Conservation (phyloP, 2,888 invertebrate species). For the Erynnis tages region DNA sequence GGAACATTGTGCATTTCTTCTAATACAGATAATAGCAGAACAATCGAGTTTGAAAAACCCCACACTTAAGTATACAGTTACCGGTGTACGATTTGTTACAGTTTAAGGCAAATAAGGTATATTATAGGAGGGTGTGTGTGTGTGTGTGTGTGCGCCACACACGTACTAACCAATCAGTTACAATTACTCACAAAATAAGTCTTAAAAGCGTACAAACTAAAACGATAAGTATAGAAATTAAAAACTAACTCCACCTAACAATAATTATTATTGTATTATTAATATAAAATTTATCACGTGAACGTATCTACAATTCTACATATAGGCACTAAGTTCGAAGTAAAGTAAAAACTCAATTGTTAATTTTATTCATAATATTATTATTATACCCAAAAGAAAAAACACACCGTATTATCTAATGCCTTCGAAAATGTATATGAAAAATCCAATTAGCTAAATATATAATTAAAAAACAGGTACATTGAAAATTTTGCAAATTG, state of each 20-base stretch:
- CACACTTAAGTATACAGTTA: not conserved
- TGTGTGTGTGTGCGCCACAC: not conserved
- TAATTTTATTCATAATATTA: too few relatives aligned
- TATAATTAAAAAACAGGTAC: not conserved
- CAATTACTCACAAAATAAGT: not conserved
- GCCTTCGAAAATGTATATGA: not conserved
- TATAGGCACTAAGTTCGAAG: not conserved
- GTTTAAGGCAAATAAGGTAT: slow-evolving; percentile 13
- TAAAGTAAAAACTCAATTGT: not conserved
- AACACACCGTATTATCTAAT: not conserved
- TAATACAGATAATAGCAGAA: too few relatives aligned
- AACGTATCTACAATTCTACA: not conserved
- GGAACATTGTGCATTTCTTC: too few relatives aligned
- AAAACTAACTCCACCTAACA: not conserved
- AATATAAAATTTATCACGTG: not conserved
- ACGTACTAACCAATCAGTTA: not conserved
- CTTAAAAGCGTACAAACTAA: slow-evolving; percentile 6
- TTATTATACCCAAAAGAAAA: not conserved
- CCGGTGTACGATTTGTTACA: not conserved
- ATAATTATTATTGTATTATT: not conserved
- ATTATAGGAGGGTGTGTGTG: slow-evolving; percentile 1
- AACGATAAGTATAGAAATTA: not conserved
- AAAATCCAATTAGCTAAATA: slow-evolving; percentile 1
- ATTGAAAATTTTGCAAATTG: not conserved
- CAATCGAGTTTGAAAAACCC: too few relatives aligned